These are phyloP conservation scores for Toxonevra muliebris DNA, from an alignment of 2,888 invertebrate species.

Conservation along the genomic window DNA sequence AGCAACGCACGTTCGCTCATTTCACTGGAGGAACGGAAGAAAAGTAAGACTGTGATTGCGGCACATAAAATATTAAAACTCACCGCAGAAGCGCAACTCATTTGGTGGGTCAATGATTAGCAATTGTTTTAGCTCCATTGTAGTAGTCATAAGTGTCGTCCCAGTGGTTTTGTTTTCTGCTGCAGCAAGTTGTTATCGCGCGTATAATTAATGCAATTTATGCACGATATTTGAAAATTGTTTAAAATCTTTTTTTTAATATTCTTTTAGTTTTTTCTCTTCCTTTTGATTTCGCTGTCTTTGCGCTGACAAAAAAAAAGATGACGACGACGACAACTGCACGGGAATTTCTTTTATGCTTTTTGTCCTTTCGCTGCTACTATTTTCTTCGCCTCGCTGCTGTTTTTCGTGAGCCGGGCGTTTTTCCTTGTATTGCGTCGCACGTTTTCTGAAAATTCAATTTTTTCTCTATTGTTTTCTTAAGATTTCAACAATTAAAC, in stretches of 20 bases:
- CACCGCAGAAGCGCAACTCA: slow-evolving; percentile 91
- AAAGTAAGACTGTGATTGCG: no score
- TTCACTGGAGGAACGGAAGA: no score
- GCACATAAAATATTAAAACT: slow-evolving; percentile 58
- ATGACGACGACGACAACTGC: slow-evolving; percentile 32
- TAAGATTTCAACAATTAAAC: slow-evolving; percentile 6
- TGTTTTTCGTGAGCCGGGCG: neutral
- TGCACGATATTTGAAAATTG: no score
- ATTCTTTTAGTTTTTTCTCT: slow-evolving; percentile 48
- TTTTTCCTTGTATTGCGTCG: slow-evolving; percentile 11
- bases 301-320: no score
- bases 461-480: neutral
- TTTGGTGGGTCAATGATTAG: slow-evolving; percentile 87
- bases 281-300: no score
- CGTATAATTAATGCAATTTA: slow-evolving; percentile 13
- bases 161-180: slow-evolving; percentile 16
- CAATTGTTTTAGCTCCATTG: slow-evolving; percentile 73
- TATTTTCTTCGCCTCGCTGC: neutral
- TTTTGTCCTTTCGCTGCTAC: no score
- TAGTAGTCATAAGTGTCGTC: slow-evolving; percentile 55
- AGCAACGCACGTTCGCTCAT: no score
- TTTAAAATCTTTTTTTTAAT: slow-evolving; percentile 41
- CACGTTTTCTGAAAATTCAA: no score
- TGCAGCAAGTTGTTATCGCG: slow-evolving; percentile 41
- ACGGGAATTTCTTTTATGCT: slow-evolving; percentile 35